Conservation (phyloP, 2,888 invertebrate genomes). For the Ennomos fuscantarius region DNA sequence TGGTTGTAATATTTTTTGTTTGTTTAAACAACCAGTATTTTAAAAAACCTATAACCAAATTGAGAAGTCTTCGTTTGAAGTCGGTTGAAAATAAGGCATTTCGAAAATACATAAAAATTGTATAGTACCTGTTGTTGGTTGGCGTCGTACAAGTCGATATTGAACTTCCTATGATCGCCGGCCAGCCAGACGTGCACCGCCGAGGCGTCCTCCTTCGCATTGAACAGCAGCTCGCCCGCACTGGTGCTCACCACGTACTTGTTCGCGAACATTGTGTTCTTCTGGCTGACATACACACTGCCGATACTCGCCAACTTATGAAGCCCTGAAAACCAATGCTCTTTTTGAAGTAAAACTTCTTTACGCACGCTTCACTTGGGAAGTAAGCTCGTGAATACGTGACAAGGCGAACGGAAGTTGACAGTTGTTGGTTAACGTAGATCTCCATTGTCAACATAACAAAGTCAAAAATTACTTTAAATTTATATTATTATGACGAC, state of each 20-base stretch:
- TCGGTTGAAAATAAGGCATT: no score
- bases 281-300: conserved; percentile 51
- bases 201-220: conserved; percentile 53
- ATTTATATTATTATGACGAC: no score
- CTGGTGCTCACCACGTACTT: conserved; percentile 40
- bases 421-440: no score
- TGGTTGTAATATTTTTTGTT: no score
- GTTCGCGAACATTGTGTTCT: conserved; percentile 43
- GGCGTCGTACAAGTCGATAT: conserved; percentile 54
- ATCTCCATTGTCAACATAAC: no score
- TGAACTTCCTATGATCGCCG: conserved; percentile 51
- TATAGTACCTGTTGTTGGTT: conserved; percentile 53
- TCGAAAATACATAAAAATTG: no score
- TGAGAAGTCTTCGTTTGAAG: no score
- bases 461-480: no score
- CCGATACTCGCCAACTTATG: conserved; percentile 41
- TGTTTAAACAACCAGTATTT: no score
- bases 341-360: background rate
- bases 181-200: conserved; percentile 45
- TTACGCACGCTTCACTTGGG: background rate
- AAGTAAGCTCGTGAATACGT: no score
- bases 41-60: no score
- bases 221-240: conserved; percentile 45
- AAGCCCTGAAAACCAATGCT: conserved; percentile 43
- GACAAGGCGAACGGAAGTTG: no score